Conservation (phyloP, 1,140 invertebrate species). For the Holcopasites calliopsidis region DNA sequence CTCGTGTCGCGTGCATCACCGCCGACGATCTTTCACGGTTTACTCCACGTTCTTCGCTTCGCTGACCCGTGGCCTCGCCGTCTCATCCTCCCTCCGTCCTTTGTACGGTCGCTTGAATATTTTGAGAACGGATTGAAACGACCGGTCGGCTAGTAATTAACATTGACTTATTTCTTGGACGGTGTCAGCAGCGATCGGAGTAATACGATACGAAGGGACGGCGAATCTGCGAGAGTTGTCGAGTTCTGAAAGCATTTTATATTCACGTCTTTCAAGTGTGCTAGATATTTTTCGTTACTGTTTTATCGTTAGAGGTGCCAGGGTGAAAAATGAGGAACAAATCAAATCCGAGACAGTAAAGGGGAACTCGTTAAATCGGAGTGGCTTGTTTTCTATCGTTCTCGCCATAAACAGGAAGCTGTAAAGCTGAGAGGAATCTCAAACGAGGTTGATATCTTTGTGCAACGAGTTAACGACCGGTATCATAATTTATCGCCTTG, state of each 20-base stretch:
- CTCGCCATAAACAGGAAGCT: neutral
- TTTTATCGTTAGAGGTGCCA: too few relatives aligned
- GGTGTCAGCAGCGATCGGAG: neutral
- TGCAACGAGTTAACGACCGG: conserved; percentile 28
- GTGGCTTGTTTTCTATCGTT: neutral
- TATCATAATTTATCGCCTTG: conserved; percentile 47
- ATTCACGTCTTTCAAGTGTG: too few relatives aligned
- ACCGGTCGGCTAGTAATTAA: conserved; percentile 6
- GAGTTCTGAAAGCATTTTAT: too few relatives aligned
- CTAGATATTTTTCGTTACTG: too few relatives aligned
- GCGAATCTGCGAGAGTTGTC: too few relatives aligned
- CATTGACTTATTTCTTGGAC: neutral
- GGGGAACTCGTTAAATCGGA: neutral
- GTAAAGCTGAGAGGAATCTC: conserved; percentile 3
- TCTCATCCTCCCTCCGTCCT: neutral
- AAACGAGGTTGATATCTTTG: neutral
- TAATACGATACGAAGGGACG: too few relatives aligned
- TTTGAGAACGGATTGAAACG: neutral
- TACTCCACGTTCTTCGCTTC: conserved; percentile 42
- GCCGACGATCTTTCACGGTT: conserved; percentile 43
- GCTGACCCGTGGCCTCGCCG: conserved; percentile 15
- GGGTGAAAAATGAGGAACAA: too few relatives aligned
- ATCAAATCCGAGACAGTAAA: neutral
- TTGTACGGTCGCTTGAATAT: neutral
- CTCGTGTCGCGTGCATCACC: conserved; percentile 58